phyloP scores from a whole-genome alignment of 2,797 vertebrate species.

The Podarcis lilfordi region DNA sequence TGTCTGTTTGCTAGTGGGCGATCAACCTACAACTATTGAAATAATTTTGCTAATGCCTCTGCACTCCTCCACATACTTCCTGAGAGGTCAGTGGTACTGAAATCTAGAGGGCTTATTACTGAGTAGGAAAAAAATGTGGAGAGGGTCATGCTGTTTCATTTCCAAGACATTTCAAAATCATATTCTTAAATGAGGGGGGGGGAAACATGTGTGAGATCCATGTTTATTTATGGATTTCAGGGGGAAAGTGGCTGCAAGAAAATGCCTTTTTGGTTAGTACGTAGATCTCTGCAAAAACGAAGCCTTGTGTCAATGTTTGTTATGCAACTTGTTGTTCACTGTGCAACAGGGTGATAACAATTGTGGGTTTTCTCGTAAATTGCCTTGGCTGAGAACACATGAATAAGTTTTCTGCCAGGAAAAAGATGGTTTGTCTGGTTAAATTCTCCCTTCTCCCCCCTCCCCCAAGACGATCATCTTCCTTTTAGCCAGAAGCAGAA shows the following conservation, averaged over 20 bases:
- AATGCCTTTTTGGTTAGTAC: slow-evolving; percentile 16
- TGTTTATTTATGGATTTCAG: slow-evolving; percentile 19
- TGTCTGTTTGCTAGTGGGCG: not conserved
- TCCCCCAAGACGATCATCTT: not conserved
- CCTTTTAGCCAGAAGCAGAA: not conserved
- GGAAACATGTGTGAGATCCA: not conserved
- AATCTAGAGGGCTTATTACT: not conserved
- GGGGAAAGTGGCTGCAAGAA: not conserved
- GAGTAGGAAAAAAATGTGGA: not conserved
- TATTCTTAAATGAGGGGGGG: slow-evolving; percentile 12
- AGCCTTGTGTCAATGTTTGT: slow-evolving; percentile 20
- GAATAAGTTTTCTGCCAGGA: slow-evolving; percentile 15
- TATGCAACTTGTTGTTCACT: slow-evolving; percentile 57
- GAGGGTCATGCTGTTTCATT: not conserved
- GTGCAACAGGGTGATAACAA: slow-evolving; percentile 44
- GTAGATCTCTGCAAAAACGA: slow-evolving; percentile 41
- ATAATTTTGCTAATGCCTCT: not conserved
- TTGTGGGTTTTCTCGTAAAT: slow-evolving; percentile 58
- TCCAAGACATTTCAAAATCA: not conserved
- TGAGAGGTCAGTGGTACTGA: not conserved
- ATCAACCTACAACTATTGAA: not conserved
- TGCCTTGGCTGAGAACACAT: slow-evolving; percentile 30
- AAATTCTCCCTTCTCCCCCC: not conserved
- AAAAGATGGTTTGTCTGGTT: not conserved
- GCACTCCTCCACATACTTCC: not conserved